These are phyloP conservation scores for Crotophaga sulcirostris DNA, from an alignment of 2,113 vertebrate genomes.

Conservation along the genomic window DNA sequence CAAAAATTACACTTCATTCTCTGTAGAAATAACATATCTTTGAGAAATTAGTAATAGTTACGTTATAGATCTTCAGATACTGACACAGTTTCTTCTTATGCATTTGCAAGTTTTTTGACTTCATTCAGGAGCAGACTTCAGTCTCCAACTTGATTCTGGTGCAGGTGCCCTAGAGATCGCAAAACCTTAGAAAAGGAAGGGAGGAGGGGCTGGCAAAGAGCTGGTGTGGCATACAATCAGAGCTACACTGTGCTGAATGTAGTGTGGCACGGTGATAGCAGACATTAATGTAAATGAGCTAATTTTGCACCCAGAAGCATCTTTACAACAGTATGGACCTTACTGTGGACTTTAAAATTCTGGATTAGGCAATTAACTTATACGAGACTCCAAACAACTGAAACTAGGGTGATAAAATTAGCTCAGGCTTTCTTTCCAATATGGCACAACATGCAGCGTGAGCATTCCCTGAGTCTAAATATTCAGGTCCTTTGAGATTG, in stretches of 20 bases:
- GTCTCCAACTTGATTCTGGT: neutral
- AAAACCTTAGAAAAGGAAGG: neutral
- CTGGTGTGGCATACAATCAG: neutral
- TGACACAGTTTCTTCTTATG: neutral
- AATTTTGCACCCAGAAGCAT: neutral
- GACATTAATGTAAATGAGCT: neutral
- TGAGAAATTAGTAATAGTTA: neutral
- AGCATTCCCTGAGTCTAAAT: neutral
- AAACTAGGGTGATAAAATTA: neutral
- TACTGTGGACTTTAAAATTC: neutral
- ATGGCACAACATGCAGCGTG: neutral
- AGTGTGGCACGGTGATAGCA: neutral
- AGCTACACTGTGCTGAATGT: neutral
- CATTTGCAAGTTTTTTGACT: neutral
- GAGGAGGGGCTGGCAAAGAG: neutral
- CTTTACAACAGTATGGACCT: neutral
- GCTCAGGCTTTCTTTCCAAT: neutral
- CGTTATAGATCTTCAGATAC: neutral
- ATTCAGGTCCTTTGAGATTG: neutral
- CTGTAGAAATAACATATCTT: neutral
- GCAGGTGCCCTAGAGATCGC: neutral
- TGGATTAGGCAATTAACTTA: neutral
- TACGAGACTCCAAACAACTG: neutral
- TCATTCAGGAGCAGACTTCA: neutral
- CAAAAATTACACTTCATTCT: neutral